phyloP scores from a whole-genome alignment of 1,140 invertebrate species.

The Bicyclus anynana region DNA sequence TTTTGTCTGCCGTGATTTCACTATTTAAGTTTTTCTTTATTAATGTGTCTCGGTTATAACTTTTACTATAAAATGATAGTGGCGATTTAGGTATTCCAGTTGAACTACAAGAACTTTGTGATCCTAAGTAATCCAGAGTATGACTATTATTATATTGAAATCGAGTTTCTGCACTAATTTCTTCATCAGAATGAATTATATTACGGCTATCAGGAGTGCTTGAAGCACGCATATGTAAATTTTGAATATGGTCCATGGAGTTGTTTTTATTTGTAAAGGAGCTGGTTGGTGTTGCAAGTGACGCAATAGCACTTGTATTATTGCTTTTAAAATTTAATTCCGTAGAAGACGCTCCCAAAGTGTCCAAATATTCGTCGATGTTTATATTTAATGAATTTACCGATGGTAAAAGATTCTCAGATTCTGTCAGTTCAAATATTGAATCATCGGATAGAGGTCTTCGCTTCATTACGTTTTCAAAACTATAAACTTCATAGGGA shows the following conservation, averaged over 20 bases:
- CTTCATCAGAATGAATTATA: slow-evolving; percentile 22
- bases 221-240: slow-evolving; percentile 49
- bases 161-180: slow-evolving; percentile 23
- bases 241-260: not conserved
- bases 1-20: slow-evolving; percentile 57
- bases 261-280: slow-evolving; percentile 4
- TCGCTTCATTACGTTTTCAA: slow-evolving; percentile 82
- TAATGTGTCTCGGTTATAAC: slow-evolving; percentile 57
- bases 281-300: slow-evolving; percentile 7
- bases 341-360: slow-evolving; percentile 75
- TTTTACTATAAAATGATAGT: slow-evolving; percentile 73
- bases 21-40: slow-evolving; percentile 64
- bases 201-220: slow-evolving; percentile 47
- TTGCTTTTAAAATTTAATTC: slow-evolving; percentile 18
- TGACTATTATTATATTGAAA: slow-evolving; percentile 39
- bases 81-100: slow-evolving; percentile 51
- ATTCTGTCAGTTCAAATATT: slow-evolving; percentile 80
- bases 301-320: slow-evolving; percentile 1
- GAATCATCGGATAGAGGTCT: slow-evolving; percentile 84
- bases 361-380: slow-evolving; percentile 82
- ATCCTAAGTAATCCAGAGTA: slow-evolving; percentile 40
- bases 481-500: slow-evolving; percentile 60
- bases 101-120: slow-evolving; percentile 60
- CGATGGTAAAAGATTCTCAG: slow-evolving; percentile 74
- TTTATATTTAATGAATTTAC: slow-evolving; percentile 58